Conservation (phyloP, 2,797 vertebrate species). For the Cyprinella venusta region DNA sequence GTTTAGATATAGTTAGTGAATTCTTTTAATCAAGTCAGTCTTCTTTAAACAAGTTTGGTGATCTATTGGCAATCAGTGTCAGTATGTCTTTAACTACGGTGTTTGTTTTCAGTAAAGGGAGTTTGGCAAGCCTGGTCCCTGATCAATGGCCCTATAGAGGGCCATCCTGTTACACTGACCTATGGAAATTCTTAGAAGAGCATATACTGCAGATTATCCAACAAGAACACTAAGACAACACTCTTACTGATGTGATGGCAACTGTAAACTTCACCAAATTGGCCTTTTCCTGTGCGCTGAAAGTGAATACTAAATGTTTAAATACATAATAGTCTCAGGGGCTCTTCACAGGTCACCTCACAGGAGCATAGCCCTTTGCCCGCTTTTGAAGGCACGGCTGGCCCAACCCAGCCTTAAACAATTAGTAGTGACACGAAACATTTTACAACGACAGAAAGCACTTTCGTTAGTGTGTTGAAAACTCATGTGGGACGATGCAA, state of each 20-base stretch:
- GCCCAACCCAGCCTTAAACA: conserved; percentile 51
- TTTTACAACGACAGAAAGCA: conserved; percentile 46
- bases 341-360: conserved; percentile 61
- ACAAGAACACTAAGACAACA: conserved; percentile 57
- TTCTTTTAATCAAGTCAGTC: conserved; percentile 22
- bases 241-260: conserved; percentile 55
- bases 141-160: conserved; percentile 39
- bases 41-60: conserved; percentile 47
- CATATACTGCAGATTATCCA: conserved; percentile 50
- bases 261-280: conserved; percentile 57
- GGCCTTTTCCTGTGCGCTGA: conserved; percentile 60
- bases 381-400: conserved; percentile 19
- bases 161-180: conserved; percentile 32
- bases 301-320: conserved; percentile 53
- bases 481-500: background rate
- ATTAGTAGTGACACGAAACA: conserved; percentile 52
- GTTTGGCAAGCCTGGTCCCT: conserved; percentile 29
- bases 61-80: conserved; percentile 53
- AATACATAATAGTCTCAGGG: conserved; percentile 56
- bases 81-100: conserved; percentile 44
- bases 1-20: conserved; percentile 27
- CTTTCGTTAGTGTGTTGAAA: conserved; percentile 27
- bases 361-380: conserved; percentile 40
- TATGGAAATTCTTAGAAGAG: conserved; percentile 31
- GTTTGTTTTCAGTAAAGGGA: conserved; percentile 55